These are phyloP conservation scores for Pithys albifrons DNA, from an alignment of 2,113 vertebrate genomes.

Conservation along the genomic window DNA sequence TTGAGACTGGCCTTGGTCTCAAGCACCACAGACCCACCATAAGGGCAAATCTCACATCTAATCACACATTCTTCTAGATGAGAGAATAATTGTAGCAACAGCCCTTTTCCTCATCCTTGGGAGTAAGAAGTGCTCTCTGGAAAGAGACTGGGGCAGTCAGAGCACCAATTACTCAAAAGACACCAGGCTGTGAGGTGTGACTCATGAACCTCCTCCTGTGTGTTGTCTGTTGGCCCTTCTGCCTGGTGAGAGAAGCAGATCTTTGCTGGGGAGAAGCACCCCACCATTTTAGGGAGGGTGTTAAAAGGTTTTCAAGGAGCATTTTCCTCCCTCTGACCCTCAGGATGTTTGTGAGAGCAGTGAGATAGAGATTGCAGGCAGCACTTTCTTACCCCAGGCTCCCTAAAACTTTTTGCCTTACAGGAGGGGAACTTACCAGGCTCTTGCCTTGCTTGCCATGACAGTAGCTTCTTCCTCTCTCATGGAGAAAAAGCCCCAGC, in stretches of 20 bases:
- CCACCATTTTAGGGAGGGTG: neutral
- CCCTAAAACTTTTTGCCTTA: neutral
- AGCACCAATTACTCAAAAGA: neutral
- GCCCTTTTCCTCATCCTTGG: neutral
- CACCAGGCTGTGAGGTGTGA: neutral
- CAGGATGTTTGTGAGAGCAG: neutral
- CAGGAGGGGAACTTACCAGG: neutral
- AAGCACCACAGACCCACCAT: neutral
- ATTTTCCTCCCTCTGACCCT: neutral
- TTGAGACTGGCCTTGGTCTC: neutral
- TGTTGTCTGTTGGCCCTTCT: neutral
- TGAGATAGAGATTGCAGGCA: neutral
- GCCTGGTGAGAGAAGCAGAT: neutral
- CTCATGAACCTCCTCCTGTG: neutral
- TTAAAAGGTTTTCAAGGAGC: neutral
- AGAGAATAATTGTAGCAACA: neutral
- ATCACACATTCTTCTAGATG: accelerated
- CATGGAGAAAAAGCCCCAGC: neutral
- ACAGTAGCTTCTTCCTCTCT: neutral
- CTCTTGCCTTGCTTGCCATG: neutral
- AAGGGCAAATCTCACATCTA: neutral
- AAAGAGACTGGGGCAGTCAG: neutral
- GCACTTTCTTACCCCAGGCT: neutral
- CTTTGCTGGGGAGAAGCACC: neutral
- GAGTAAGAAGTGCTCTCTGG: neutral